A percentile compares a stretch with the other conserved stretches of the same genome.
Evolutionary conservation across 2,113 vertebrate species (phyloP).

Genomic region (Leptobrachium leishanense): DNA sequence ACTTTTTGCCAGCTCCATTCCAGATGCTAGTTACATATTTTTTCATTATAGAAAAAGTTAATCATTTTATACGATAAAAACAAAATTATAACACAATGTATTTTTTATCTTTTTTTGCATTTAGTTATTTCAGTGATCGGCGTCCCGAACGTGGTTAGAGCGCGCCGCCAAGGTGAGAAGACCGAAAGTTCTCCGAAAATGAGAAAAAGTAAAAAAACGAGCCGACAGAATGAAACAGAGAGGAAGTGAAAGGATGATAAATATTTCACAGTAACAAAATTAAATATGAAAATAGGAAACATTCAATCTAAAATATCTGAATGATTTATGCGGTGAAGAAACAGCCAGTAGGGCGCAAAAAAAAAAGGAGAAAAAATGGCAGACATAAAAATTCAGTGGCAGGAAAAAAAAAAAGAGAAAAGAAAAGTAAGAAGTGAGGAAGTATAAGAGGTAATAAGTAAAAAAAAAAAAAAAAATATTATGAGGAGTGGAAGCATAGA

Average conservation of each 20-base stretch:
- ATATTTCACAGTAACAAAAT: slow-evolving; percentile 48
- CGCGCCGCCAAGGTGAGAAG: background rate
- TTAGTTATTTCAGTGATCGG: background rate
- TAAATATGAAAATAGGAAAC: slow-evolving; percentile 50
- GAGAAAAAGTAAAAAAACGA: slow-evolving; percentile 39
- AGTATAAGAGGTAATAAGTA: slow-evolving; percentile 8
- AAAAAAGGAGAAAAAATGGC: background rate
- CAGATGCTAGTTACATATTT: too few relatives aligned
- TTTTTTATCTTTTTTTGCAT: too few relatives aligned
- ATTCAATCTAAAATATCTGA: slow-evolving; percentile 46
- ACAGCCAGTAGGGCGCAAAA: slow-evolving; percentile 28
- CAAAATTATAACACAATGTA: too few relatives aligned
- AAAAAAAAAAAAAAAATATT: slow-evolving; percentile 10
- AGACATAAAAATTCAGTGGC: slow-evolving; percentile 9
- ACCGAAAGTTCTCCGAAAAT: slow-evolving; percentile 4
- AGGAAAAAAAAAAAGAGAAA: slow-evolving; percentile 2
- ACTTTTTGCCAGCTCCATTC: too few relatives aligned
- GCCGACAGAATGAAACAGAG: background rate
- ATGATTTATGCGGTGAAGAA: slow-evolving; percentile 46
- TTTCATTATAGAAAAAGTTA: too few relatives aligned
- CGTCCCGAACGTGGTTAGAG: background rate
- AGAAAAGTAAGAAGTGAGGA: background rate
- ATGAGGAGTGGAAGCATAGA: background rate
- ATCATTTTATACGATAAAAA: too few relatives aligned
- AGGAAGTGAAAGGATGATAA: slow-evolving; percentile 32